Base-by-base conservation (phyloP, 2,888 invertebrate genomes). In the Mechanitis messenoides region DNA sequence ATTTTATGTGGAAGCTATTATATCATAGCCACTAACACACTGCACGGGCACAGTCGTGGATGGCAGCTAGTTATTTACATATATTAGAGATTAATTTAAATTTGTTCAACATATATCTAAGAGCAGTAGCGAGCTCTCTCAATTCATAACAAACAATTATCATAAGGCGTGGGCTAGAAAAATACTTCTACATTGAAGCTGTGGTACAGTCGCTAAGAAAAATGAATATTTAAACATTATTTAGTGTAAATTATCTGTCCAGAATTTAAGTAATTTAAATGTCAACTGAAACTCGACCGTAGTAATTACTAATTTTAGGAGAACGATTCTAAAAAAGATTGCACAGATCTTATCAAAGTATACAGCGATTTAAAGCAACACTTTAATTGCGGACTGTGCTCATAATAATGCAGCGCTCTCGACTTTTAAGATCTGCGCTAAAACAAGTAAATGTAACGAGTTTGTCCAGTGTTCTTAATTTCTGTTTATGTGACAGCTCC, bases 141-240 rank as follows among this genome's bases (percentile, higher is more conserved):
- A 58, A 42, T 47, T 56, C 55, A 61, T 65, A 61, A 64, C 59
- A 20, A 28, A 28, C 46, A 58, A 68, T 68, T 67, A 68, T 47
- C 64, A 65, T 63, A 63, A 62, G 56, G 61, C 60, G 65, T 67
- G 61, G 62, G 60, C 65, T n/a, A 62, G 57, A 61, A 68, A 64
- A 65, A 64, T 58, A 62, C 38, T 56, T 57, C 47, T 38, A 60
- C 56, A 42, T 47, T 47, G 20, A 2, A 3, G 31, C 31, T 28
- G 3, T 9, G 28, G 54, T 47, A 58, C 58, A 46, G 33, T 46
- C 55, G 33, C 33, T 45, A 28, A 31, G 59, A 58, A 50, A 59
- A 53, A 45, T 50, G 5, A 6, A 47, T 47, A 47, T 6, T 35
- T 35, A 35, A 6, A 35, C 35, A 35, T 35, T 35, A 42, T 42